Base-by-base conservation (phyloP, 2,888 invertebrate genomes). In the Eupithecia pulchellata region DNA sequence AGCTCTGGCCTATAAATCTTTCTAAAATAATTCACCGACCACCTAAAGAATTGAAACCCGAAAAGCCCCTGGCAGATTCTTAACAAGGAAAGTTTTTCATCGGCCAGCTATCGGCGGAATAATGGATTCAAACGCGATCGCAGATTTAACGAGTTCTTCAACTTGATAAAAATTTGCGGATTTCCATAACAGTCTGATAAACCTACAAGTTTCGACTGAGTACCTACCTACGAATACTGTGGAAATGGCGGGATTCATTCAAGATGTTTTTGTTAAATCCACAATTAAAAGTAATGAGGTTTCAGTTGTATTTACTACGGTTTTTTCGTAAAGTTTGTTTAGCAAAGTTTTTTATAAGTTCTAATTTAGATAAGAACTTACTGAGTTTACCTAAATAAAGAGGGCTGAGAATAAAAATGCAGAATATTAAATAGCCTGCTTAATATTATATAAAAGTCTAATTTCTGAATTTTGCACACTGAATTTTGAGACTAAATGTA, bases 21-120 rank as follows among this genome's bases (percentile, higher is more conserved):
- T 29, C 29, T 30, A 20, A 60, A 60, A 60, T 60, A 29, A 52
- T 60, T 60, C n/a, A n/a, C 9, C 58, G n/a, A 32, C 29, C 29
- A 30, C 32, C 58, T 34, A 25, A 20, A 61, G 34, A 61, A 61
- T 61, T 61, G 61, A 61, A 61, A 61, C 34, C 25, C 34, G 20
- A 61, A 34, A 30, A 32, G 58, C 68, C 68, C 1, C 13, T 29
- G 62, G 72, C 68, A 11, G 42, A 42, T 34, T 9, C 63, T 57
- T 72, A 72, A 72, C 68, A 72, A 72, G 72, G 36, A 72, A 72
- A 72, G 62, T 72, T 68, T 65, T 68, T 30, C 71, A 60, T 52
- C 17, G 66, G 34, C 61, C 42, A 52, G 47, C 34, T 60, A 60
- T 60, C 58, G 58, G 58, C 29, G 58, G 69, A 69, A 77, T 72